These are phyloP conservation scores for Microdon myrmicae DNA, from an alignment of 2,888 invertebrate species.

Conservation along the genomic window DNA sequence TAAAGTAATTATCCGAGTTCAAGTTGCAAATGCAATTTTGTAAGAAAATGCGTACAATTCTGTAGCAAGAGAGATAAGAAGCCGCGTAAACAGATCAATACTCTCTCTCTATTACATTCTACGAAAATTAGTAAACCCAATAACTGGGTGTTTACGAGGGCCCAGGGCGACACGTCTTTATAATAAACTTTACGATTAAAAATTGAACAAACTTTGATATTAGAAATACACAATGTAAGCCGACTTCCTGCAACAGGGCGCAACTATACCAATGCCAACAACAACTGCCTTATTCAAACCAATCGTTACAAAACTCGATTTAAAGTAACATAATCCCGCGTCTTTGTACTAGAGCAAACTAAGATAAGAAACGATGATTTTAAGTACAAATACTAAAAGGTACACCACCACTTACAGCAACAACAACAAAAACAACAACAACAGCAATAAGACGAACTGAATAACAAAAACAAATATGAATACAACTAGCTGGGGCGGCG, in stretches of 20 bases:
- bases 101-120: constrained; percentile 31
- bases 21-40: too few relatives aligned
- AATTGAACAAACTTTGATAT: constrained; percentile 46
- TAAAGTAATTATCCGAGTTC: too few relatives aligned
- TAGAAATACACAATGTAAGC: constrained; percentile 40
- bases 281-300: constrained; percentile 30
- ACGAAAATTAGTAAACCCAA: constrained; percentile 21
- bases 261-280: constrained; percentile 27
- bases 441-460: too few relatives aligned
- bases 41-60: too few relatives aligned
- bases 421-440: constrained; percentile 20
- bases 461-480: constrained; percentile 8
- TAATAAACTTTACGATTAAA: constrained; percentile 39
- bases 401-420: too few relatives aligned
- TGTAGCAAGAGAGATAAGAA: too few relatives aligned
- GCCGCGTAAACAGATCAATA: too few relatives aligned
- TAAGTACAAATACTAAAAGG: constrained; percentile 47
- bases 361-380: constrained; percentile 40
- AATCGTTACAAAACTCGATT: constrained; percentile 20
- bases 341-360: constrained; percentile 45
- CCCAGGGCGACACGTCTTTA: too few relatives aligned
- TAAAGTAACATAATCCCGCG: constrained; percentile 43
- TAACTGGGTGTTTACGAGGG: too few relatives aligned
- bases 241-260: constrained; percentile 40
- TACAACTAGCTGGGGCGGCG: constrained; percentile 26